Evolutionary conservation across 2,113 vertebrate species (phyloP).

Genomic region (Ophiodon elongatus): DNA sequence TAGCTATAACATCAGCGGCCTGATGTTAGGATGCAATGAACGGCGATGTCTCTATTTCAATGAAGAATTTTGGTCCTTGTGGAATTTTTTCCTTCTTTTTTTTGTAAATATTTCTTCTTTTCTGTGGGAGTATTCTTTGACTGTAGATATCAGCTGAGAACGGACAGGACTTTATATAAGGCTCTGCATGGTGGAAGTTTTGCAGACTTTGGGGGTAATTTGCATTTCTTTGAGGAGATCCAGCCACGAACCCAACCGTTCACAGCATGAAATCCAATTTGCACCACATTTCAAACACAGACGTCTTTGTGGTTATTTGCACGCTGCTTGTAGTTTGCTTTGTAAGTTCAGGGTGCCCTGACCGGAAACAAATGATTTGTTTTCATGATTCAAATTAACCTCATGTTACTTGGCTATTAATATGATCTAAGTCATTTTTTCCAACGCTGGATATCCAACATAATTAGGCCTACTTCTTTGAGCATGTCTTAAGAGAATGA

Average conservation of each 20-base stretch:
- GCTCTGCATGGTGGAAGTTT: conserved; percentile 7
- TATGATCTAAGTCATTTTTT: conserved; percentile 10
- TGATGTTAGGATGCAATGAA: not conserved
- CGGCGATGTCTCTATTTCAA: not conserved
- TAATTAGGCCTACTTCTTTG: conserved; percentile 18
- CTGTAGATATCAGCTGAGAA: not conserved
- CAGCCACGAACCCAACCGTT: conserved; percentile 35
- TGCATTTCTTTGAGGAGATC: conserved; percentile 48
- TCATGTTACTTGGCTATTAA: not conserved
- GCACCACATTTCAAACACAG: conserved; percentile 26
- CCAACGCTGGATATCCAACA: not conserved
- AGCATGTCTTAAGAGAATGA: conserved; percentile 16
- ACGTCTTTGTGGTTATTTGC: conserved; percentile 8
- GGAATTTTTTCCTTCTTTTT: not conserved
- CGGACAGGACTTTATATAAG: not conserved
- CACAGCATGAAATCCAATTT: conserved; percentile 56
- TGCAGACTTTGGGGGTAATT: conserved; percentile 30
- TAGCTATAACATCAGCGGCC: not conserved
- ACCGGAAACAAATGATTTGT: conserved; percentile 35
- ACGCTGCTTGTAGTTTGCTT: not conserved
- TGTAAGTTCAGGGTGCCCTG: conserved; percentile 14
- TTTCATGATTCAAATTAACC: conserved; percentile 27
- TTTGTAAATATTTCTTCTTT: not conserved
- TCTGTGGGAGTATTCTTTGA: not conserved
- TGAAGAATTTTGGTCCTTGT: not conserved